Base-by-base conservation (phyloP, 2,113 vertebrate species). In the Columba janthina region DNA sequence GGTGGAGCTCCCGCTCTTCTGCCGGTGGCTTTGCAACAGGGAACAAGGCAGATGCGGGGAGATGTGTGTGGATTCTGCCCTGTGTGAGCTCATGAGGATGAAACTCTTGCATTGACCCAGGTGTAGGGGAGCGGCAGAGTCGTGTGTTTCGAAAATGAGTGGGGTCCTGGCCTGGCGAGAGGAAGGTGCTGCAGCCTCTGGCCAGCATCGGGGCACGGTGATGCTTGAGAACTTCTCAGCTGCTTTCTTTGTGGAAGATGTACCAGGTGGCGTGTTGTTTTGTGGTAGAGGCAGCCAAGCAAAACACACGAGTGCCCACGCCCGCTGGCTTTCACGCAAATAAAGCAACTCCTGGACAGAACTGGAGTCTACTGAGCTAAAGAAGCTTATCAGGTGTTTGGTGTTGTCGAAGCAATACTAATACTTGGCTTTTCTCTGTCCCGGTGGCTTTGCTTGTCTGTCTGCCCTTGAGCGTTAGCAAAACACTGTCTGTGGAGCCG, bases 301-400 rank as follows among this genome's bases (percentile, higher is more conserved):
- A n/a, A 8, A 72, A 56, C 7, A 5, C 56, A 3, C 0, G 0
- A 57, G n/a, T 12, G 6, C 31, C 15, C 13, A 8, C 24, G 48
- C 57, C 71, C 0, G 0, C 0, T 2, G 31, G 60, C 19, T 65
- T 90, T 65, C 22, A 5, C 1, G 14, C 66, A 32, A 72, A 65
- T 71, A 48, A 29, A 42, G 9, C 0, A 0, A 15, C 36, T 13
- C n/a, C 56, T 19, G 9, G 10, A 42, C 12, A 34, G 29, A 56
- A n/a, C 29, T 11, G 40, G 44, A 73, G 64, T 12, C 54, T 76
- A 72, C 13, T 48, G 22, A 88, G 90, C 50, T 38, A 17, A 80
- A 88, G 82, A 79, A 62, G 67, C 90, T 97, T 95, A 92, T 88
- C 82, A 54, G 70, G 15, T 57, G 54, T 78, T 92, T 87, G n/a